Conservation (phyloP, 2,113 vertebrate species). For the Hippocampus comes region DNA sequence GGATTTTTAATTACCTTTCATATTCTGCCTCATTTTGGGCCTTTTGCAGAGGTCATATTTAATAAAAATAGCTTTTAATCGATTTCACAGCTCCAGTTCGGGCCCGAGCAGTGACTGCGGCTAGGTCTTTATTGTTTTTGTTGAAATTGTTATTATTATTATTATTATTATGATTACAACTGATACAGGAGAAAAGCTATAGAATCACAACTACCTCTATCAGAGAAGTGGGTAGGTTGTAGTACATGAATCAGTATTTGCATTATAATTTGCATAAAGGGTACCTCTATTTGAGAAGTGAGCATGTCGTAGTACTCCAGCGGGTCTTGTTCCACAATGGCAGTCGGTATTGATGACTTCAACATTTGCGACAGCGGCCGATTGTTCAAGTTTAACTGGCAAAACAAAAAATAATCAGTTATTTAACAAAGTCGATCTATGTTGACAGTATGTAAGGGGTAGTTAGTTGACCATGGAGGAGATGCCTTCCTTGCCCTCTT, state of each 20-base stretch:
- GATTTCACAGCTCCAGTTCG: no score
- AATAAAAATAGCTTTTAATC: no score
- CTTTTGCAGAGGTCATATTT: no score
- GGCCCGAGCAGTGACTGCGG: no score
- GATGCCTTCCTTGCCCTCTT: constrained; percentile 89
- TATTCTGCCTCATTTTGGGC: no score
- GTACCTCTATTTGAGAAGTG: constrained; percentile 89
- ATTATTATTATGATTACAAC: no score
- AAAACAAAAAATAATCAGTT: background rate
- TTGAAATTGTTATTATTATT: no score
- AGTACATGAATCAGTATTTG: background rate
- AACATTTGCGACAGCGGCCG: constrained; percentile 91
- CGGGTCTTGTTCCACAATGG: constrained; percentile 84
- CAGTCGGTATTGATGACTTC: constrained; percentile 78
- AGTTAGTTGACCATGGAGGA: constrained; percentile 83
- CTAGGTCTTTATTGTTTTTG: no score
- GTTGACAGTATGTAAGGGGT: background rate
- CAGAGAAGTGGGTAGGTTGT: background rate
- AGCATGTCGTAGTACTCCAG: constrained; percentile 86
- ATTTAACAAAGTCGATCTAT: background rate
- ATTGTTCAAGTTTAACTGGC: constrained; percentile 91
- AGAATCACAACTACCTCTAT: background rate
- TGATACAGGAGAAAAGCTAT: no score
- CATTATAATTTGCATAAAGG: background rate
- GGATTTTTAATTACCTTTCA: no score